Evolutionary conservation across 2,888 invertebrate genomes (phyloP).

Genomic region (Thumatha senex): DNA sequence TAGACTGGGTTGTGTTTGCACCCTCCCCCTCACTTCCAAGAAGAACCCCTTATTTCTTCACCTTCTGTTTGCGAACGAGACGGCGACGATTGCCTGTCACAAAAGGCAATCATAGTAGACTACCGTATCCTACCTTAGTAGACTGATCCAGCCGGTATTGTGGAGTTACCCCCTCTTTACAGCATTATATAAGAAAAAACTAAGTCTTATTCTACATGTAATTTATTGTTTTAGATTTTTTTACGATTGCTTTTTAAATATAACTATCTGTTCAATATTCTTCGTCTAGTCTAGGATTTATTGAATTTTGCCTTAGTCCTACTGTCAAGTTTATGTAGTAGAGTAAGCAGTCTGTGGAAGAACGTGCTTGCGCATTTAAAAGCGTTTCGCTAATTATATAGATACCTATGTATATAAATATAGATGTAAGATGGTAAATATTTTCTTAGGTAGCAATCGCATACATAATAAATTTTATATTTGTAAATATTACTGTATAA

Average conservation of each 20-base stretch:
- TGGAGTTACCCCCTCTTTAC: constrained; percentile 50
- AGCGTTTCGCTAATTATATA: constrained; percentile 3
- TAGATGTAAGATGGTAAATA: too few relatives aligned
- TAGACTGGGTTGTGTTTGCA: constrained; percentile 55
- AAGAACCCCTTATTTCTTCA: constrained; percentile 30
- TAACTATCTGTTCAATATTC: constrained; percentile 53
- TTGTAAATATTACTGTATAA: too few relatives aligned
- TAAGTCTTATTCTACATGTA: constrained; percentile 65
- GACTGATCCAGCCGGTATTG: too few relatives aligned
- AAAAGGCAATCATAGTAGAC: constrained; percentile 59
- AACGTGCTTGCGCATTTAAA: constrained; percentile 13
- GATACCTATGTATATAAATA: too few relatives aligned
- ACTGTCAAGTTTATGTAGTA: constrained; percentile 19
- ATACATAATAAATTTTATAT: too few relatives aligned
- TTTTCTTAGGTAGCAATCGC: too few relatives aligned
- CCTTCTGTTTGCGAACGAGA: constrained; percentile 52
- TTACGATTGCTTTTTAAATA: constrained; percentile 71
- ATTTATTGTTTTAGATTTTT: constrained; percentile 68
- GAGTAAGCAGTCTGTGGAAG: constrained; percentile 7
- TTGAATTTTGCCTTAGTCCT: constrained; percentile 14
- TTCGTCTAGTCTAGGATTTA: constrained; percentile 33
- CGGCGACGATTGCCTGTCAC: constrained; percentile 71
- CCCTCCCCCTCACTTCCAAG: constrained; percentile 40
- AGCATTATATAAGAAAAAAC: constrained; percentile 70
- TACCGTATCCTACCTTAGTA: constrained; percentile 28